Percentiles rank a stretch among this genome's conserved stretches.
These are phyloP conservation scores for Papilio xuthus DNA, from an alignment of 1,140 invertebrate genomes.

Conservation along the genomic window DNA sequence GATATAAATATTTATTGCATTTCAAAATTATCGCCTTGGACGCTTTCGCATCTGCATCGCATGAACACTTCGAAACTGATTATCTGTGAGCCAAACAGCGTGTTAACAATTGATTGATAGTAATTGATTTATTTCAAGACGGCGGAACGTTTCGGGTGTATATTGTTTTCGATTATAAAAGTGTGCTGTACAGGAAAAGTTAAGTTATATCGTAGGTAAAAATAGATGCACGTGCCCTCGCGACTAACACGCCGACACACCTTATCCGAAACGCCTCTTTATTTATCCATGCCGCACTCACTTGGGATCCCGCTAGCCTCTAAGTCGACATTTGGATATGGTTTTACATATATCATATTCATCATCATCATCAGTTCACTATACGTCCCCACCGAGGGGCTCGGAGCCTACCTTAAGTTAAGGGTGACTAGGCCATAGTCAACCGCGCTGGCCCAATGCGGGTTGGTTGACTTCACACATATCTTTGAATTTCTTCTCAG, in stretches of 20 bases:
- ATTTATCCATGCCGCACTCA: slow-evolving; percentile 48
- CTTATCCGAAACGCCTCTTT: slow-evolving; percentile 53
- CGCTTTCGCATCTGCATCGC: slow-evolving; percentile 18
- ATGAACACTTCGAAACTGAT: slow-evolving; percentile 24
- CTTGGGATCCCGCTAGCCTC: slow-evolving; percentile 15
- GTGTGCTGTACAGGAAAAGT: slow-evolving; percentile 50
- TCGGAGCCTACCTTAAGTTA: too few relatives aligned
- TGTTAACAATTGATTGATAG: slow-evolving; percentile 29
- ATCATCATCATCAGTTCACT: too few relatives aligned
- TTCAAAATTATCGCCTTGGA: slow-evolving; percentile 24
- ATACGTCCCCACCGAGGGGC: too few relatives aligned
- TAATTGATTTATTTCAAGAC: slow-evolving; percentile 34
- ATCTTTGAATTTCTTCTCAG: too few relatives aligned
- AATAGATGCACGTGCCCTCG: slow-evolving; percentile 63
- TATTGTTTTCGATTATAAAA: slow-evolving; percentile 48
- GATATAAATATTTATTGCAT: slow-evolving; percentile 28
- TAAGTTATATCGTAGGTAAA: slow-evolving; percentile 51
- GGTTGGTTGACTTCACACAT: too few relatives aligned
- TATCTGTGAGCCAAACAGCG: slow-evolving; percentile 9
- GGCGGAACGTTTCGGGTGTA: slow-evolving; percentile 44
- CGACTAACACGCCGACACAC: slow-evolving; percentile 48
- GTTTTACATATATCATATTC: too few relatives aligned
- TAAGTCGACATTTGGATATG: neutral
- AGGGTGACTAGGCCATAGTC: too few relatives aligned
- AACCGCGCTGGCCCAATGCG: too few relatives aligned